Evolutionary conservation across 2,797 vertebrate genomes (phyloP), one percentile per base, ranked within the genome.

Genomic region (Anabacerthia variegaticeps): DNA sequence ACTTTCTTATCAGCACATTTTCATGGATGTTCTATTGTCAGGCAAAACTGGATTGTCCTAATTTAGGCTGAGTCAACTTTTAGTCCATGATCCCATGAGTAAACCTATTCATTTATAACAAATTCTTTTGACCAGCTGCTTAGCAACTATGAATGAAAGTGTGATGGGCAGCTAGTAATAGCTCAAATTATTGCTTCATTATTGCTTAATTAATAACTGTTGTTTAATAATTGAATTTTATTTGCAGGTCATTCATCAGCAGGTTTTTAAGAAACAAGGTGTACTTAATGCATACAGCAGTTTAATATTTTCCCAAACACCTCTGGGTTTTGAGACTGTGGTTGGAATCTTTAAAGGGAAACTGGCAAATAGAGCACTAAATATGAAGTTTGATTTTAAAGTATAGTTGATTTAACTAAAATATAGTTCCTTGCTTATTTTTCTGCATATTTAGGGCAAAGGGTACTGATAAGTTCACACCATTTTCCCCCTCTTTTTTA

Each of bases 21-120:
- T 69, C 43, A 48, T 0, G 3, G 10, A 27, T 0, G 0, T 52
- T 88, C 16, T 43, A 10, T 34, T 4, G 5, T n/a, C 23, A 79
- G 5, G 18, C 83, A 20, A 72, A 87, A 59, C 19, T 13, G 9
- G 14, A 43, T 82, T 74, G 10, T 34, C 8, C 30, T 28, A 20
- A 22, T 69, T 76, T 41, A 79, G 34, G n/a, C 24, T 36, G 10
- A 63, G 5, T 39, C 68, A 18, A 59, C 58, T 48, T 68, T 87
- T 43, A 49, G 6, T 85, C 3, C 4, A 3, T 34, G 34, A 61
- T 71, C 10, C 20, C 24, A 34, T 6, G 13, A 81, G 17, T 39
- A 56, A 81, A 39, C 13, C 8, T 44, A 24, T 43, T 61, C 90
- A 66, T 41, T 44, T 61, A 68, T 72, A 84, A 56, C 24, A 14